Evolutionary conservation across 2,797 vertebrate species (phyloP).

Genomic region (Propithecus deckenii): DNA sequence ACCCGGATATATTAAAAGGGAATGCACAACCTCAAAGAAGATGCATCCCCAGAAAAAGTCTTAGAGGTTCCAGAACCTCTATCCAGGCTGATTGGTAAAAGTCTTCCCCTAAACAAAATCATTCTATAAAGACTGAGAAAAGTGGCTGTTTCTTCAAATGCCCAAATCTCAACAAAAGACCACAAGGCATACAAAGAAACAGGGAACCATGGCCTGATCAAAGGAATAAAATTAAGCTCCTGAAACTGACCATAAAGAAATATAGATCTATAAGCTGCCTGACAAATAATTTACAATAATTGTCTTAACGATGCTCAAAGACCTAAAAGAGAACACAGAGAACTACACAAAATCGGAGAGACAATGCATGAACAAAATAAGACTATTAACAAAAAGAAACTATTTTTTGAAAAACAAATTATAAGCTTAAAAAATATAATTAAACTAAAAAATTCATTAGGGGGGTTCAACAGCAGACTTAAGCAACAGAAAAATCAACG

Average conservation of each 20-base stretch:
- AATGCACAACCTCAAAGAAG: background rate
- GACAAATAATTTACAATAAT: background rate
- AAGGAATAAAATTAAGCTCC: background rate
- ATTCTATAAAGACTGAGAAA: background rate
- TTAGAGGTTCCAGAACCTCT: background rate
- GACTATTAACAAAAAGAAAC: background rate
- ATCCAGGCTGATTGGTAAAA: background rate
- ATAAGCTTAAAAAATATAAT: background rate
- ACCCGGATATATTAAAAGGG: background rate
- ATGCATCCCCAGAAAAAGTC: background rate
- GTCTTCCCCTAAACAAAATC: background rate
- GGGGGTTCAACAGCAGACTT: background rate
- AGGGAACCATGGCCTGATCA: background rate
- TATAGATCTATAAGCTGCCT: background rate
- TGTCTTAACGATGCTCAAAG: background rate
- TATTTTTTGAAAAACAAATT: background rate
- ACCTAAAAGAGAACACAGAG: background rate
- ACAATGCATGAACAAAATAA: background rate
- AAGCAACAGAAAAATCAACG: background rate
- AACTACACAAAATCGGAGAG: background rate
- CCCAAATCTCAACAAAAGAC: background rate
- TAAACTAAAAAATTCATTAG: background rate
- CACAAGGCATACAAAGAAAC: background rate
- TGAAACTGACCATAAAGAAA: background rate
- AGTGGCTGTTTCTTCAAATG: background rate